These are phyloP conservation scores for Plemyria rubiginata DNA, from an alignment of 2,888 invertebrate genomes.

Conservation along the genomic window DNA sequence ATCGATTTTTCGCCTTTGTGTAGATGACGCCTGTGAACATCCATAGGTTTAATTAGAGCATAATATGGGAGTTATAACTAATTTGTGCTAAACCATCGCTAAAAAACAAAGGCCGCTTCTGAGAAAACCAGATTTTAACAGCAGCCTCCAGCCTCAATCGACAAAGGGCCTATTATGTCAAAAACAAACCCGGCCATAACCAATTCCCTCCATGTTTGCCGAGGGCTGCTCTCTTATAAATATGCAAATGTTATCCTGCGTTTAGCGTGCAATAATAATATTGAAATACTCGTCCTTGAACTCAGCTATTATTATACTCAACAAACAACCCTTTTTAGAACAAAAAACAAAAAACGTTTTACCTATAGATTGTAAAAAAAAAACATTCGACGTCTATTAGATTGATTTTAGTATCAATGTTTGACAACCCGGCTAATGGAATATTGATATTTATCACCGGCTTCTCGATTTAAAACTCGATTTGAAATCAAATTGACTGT, in stretches of 20 bases:
- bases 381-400: constrained; percentile 52
- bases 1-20: too few relatives aligned
- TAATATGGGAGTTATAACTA: too few relatives aligned
- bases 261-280: constrained; percentile 81
- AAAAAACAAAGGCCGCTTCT: constrained; percentile 3
- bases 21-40: too few relatives aligned
- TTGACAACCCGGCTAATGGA: constrained; percentile 58
- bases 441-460: constrained; percentile 28
- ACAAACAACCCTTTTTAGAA: constrained; percentile 68
- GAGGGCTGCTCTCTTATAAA: constrained; percentile 79
- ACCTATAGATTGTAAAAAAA: too few relatives aligned
- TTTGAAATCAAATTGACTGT: constrained; percentile 5
- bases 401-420: constrained; percentile 61
- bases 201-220: constrained; percentile 76
- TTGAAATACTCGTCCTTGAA: constrained; percentile 77
- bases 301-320: constrained; percentile 66
- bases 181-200: constrained; percentile 70
- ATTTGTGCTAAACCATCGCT: background rate
- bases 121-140: constrained; percentile 34
- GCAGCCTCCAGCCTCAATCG: constrained; percentile 63
- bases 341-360: too few relatives aligned
- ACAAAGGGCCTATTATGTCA: constrained; percentile 77
- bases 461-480: constrained; percentile 5
- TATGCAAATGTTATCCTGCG: constrained; percentile 81
- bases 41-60: too few relatives aligned